A percentile compares a stretch with the other conserved stretches of the same genome.
These are phyloP conservation scores for Leptopilina clavipes DNA, from an alignment of 1,140 invertebrate species.

Conservation along the genomic window DNA sequence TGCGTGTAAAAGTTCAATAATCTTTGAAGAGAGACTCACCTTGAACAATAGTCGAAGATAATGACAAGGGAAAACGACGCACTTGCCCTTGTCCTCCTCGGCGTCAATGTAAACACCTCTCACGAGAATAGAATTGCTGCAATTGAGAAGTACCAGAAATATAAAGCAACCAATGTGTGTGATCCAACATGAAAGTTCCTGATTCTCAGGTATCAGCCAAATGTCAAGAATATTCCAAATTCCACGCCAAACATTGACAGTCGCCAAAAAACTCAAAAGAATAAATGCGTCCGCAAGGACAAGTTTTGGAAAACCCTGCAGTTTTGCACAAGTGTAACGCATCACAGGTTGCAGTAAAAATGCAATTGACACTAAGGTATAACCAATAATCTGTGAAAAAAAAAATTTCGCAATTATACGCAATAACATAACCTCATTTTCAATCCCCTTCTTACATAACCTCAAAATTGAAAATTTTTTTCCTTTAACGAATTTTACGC, in stretches of 20 bases:
- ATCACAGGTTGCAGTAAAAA: conserved; percentile 84
- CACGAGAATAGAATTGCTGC: conserved; percentile 88
- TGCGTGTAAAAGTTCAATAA: no score
- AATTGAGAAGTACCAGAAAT: conserved; percentile 86
- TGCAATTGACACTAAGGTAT: conserved; percentile 81
- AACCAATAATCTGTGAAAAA: conserved; percentile 87
- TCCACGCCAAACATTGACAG: conserved; percentile 90
- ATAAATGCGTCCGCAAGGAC: conserved; percentile 84
- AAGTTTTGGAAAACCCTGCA: conserved; percentile 80
- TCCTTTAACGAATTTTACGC: no score
- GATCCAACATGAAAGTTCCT: conserved; percentile 85
- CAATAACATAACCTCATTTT: no score
- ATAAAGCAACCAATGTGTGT: conserved; percentile 83
- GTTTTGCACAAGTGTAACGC: conserved; percentile 79
- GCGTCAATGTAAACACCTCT: conserved; percentile 90
- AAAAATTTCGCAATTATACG: not conserved
- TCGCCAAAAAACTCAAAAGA: conserved; percentile 85
- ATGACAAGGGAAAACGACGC: conserved; percentile 87
- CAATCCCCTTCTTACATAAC: no score
- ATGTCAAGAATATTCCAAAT: conserved; percentile 87
- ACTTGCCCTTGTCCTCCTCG: conserved; percentile 85
- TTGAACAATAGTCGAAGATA: conserved; percentile 87
- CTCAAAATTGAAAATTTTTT: no score
- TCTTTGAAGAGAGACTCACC: conserved; percentile 62
- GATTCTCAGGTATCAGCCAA: conserved; percentile 86